phyloP scores from a whole-genome alignment of 2,113 vertebrate genomes.

The Hypocryptadius cinnamomeus region DNA sequence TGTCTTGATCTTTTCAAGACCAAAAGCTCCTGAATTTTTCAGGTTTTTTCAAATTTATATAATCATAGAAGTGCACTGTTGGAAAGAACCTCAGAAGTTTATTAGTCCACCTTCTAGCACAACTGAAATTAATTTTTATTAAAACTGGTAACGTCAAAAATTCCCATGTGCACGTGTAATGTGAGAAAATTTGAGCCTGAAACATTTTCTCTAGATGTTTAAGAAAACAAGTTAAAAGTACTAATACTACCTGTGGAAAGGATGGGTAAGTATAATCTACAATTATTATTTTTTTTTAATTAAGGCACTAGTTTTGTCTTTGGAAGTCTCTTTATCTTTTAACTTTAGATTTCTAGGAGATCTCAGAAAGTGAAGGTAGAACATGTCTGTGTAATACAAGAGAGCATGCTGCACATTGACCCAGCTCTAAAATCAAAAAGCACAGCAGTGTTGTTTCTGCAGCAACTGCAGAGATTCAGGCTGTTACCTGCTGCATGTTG shows the following conservation, averaged over 20 bases:
- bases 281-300: neutral
- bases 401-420: neutral
- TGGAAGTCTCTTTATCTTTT: neutral
- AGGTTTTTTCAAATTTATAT: neutral
- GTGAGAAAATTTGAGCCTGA: neutral
- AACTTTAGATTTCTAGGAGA: neutral
- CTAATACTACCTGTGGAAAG: neutral
- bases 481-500: neutral
- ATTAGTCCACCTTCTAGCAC: neutral
- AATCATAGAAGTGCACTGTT: neutral
- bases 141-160: neutral
- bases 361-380: neutral
- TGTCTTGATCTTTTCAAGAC: neutral
- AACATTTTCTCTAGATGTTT: neutral
- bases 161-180: neutral
- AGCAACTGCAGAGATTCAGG: neutral
- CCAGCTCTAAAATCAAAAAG: neutral
- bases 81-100: neutral
- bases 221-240: neutral
- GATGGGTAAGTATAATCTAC: neutral
- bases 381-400: neutral
- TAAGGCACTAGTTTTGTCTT: neutral
- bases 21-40: neutral
- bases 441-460: accelerated
- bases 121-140: neutral